These are phyloP conservation scores for Indicator indicator DNA, from an alignment of 2,113 vertebrate genomes.

Conservation along the genomic window DNA sequence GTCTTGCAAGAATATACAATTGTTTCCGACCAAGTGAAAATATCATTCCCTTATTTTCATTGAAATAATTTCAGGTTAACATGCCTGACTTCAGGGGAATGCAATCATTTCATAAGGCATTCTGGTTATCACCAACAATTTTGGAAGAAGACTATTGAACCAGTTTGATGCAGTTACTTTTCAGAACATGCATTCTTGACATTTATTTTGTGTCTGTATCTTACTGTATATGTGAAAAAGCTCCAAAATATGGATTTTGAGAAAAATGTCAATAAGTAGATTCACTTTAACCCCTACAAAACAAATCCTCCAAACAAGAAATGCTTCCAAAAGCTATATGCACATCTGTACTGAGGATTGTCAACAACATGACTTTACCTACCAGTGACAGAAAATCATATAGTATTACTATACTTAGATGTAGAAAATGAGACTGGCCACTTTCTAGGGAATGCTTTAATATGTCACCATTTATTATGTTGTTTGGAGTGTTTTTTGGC, in stretches of 20 bases:
- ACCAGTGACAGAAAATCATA: background rate
- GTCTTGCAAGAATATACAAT: background rate
- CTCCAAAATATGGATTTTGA: background rate
- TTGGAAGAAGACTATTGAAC: background rate
- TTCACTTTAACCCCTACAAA: background rate
- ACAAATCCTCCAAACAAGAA: background rate
- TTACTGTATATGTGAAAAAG: background rate
- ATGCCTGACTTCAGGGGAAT: background rate
- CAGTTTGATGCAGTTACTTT: background rate
- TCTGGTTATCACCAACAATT: background rate
- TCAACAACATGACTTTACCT: background rate
- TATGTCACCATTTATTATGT: background rate
- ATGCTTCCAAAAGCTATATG: background rate
- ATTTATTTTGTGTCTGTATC: background rate
- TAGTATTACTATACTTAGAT: background rate
- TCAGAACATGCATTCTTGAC: background rate
- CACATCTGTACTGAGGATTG: background rate
- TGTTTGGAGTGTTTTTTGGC: background rate
- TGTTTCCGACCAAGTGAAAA: constrained; percentile 11
- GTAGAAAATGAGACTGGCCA: background rate
- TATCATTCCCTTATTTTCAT: background rate
- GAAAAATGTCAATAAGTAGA: background rate
- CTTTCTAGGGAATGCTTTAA: background rate
- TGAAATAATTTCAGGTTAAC: constrained; percentile 29
- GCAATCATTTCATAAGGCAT: background rate